A percentile compares a stretch with the other conserved stretches of the same genome.
Evolutionary conservation across 2,797 vertebrate species (phyloP).

Genomic region (Bovichtus variegatus): DNA sequence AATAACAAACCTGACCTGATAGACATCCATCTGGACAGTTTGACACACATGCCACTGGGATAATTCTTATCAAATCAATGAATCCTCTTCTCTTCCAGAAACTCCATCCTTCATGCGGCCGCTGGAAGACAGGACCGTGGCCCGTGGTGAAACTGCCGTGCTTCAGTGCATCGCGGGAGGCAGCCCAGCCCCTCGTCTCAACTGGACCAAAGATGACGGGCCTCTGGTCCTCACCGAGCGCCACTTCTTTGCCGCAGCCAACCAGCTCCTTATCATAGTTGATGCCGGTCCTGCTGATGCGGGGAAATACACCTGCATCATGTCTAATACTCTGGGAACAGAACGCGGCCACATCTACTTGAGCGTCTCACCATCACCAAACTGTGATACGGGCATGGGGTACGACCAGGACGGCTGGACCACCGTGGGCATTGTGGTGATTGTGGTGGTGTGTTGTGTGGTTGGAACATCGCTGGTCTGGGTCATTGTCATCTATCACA

Average conservation of each 20-base stretch:
- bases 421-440: slow-evolving; percentile 97
- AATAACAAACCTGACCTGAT: background rate
- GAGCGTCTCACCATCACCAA: slow-evolving; percentile 90
- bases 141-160: slow-evolving; percentile 95
- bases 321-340: slow-evolving; percentile 97
- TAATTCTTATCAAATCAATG: slow-evolving; percentile 1
- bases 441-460: slow-evolving; percentile 98
- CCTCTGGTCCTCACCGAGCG: slow-evolving; percentile 93
- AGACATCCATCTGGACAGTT: background rate
- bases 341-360: slow-evolving; percentile 94
- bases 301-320: slow-evolving; percentile 96
- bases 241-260: slow-evolving; percentile 97
- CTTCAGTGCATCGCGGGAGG: slow-evolving; percentile 97
- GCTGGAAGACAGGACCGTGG: slow-evolving; percentile 92
- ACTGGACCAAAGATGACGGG: slow-evolving; percentile 98
- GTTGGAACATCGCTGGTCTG: slow-evolving; percentile 98
- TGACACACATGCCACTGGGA: background rate
- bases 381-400: slow-evolving; percentile 88
- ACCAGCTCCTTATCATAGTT: slow-evolving; percentile 97
- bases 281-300: slow-evolving; percentile 92
- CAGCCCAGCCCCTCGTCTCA: slow-evolving; percentile 93
- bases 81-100: slow-evolving; percentile 83
- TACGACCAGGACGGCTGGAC: slow-evolving; percentile 93
- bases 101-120: slow-evolving; percentile 94
- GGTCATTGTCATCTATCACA: slow-evolving; percentile 99